phyloP scores from a whole-genome alignment of 2,113 vertebrate species.

The Amblyornis subalaris region DNA sequence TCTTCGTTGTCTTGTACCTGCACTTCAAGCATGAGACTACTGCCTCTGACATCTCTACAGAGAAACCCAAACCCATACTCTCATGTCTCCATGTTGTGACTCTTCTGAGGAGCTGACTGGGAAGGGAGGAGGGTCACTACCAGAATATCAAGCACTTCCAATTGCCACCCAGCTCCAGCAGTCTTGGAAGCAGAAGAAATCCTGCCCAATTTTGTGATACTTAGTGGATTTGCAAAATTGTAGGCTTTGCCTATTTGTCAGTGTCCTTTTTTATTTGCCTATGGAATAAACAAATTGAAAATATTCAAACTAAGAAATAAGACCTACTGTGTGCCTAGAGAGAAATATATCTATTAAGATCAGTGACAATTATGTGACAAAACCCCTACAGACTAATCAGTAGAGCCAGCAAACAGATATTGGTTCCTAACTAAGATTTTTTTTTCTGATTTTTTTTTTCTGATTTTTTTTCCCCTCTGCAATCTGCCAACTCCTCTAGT shows the following conservation, averaged over 20 bases:
- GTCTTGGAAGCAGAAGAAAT: background rate
- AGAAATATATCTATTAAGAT: background rate
- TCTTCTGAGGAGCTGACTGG: background rate
- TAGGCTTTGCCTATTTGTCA: background rate
- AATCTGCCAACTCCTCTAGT: background rate
- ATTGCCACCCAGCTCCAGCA: background rate
- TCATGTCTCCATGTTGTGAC: background rate
- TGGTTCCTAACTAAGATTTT: background rate
- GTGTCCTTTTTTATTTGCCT: background rate
- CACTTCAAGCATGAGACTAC: background rate
- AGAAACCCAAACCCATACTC: background rate
- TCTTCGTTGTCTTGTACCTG: background rate
- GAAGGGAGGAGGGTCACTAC: background rate
- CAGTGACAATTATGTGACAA: background rate
- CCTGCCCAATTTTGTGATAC: background rate
- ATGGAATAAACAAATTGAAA: background rate
- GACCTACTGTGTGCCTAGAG: background rate
- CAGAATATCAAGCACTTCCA: background rate
- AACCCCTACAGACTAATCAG: background rate
- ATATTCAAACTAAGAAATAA: background rate
- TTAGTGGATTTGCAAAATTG: background rate
- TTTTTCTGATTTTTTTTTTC: background rate
- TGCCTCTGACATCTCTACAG: background rate
- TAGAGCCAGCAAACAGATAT: background rate
- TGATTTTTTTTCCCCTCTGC: background rate